Percentiles rank a stretch among this genome's conserved stretches.
These are phyloP conservation scores for Leptopilina drosophilae DNA, from an alignment of 2,888 invertebrate species.

Conservation along the genomic window DNA sequence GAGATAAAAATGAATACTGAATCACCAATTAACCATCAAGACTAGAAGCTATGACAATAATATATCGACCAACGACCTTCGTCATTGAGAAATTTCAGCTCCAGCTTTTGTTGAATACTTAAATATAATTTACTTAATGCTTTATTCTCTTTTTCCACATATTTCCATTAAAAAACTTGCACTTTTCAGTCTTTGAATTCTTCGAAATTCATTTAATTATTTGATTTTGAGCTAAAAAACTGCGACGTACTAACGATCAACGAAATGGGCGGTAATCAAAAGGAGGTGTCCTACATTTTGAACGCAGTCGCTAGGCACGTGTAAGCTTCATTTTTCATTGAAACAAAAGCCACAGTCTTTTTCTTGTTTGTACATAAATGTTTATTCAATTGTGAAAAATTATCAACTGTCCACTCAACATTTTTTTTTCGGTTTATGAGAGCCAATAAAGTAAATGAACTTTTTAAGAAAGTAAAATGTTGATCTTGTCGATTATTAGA, in stretches of 20 bases:
- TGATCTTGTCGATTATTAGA: not conserved
- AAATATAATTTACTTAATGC: not conserved
- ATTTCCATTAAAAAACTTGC: constrained; percentile 30
- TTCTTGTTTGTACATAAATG: not conserved
- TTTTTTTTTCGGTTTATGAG: not conserved
- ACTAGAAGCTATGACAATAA: not conserved
- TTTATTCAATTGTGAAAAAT: not conserved
- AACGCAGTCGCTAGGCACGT: constrained; percentile 16
- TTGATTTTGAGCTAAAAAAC: constrained; percentile 4
- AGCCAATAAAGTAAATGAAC: not conserved
- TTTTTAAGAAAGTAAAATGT: not conserved
- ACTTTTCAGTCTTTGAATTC: constrained; percentile 10
- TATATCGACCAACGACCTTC: constrained; percentile 11
- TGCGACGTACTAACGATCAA: constrained; percentile 44
- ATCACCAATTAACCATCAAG: constrained; percentile 6
- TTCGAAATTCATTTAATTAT: constrained; percentile 23
- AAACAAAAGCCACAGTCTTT: not conserved
- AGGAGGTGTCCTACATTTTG: constrained; percentile 14
- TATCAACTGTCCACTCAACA: not conserved
- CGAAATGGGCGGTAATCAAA: constrained; percentile 34
- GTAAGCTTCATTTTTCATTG: constrained; percentile 13
- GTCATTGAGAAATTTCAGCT: constrained; percentile 17
- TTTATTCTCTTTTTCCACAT: constrained; percentile 26
- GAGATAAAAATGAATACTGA: constrained; percentile 17
- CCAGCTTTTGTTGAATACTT: constrained; percentile 11